Percentiles rank a stretch among this genome's conserved stretches.
These are phyloP conservation scores for Kryptolebias marmoratus DNA, from an alignment of 2,113 vertebrate species.

Conservation along the genomic window DNA sequence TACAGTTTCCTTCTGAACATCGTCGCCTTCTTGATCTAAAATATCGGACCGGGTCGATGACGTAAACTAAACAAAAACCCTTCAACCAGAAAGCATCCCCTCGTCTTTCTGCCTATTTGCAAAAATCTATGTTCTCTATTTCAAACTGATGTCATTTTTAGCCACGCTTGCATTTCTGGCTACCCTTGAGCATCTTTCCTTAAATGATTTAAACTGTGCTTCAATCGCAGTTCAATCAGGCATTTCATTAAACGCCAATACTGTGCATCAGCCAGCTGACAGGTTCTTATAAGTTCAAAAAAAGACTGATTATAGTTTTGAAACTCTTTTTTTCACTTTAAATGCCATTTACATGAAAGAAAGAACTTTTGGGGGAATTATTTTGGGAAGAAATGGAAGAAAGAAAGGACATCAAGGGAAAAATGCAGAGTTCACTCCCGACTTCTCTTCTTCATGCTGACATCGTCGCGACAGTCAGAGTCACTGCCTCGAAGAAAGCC, in stretches of 20 bases:
- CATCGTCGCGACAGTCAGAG: slow-evolving; percentile 51
- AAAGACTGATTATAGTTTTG: slow-evolving; percentile 15
- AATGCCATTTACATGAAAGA: too few relatives aligned
- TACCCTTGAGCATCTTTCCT: slow-evolving; percentile 34
- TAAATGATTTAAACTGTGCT: slow-evolving; percentile 51
- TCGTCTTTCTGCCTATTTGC: slow-evolving; percentile 17
- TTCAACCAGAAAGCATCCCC: not conserved
- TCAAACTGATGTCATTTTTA: slow-evolving; percentile 21
- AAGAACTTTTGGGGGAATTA: not conserved
- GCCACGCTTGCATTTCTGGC: slow-evolving; percentile 32
- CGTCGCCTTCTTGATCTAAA: too few relatives aligned
- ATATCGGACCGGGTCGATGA: too few relatives aligned
- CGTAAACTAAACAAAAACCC: not conserved
- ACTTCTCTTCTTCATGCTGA: slow-evolving; percentile 28
- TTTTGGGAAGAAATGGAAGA: not conserved
- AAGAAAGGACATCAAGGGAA: too few relatives aligned
- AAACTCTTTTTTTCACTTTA: too few relatives aligned
- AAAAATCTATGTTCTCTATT: slow-evolving; percentile 42
- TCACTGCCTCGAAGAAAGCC: slow-evolving; percentile 60
- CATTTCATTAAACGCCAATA: slow-evolving; percentile 64
- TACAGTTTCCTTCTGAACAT: too few relatives aligned
- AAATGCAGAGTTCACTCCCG: not conserved
- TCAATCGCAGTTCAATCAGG: slow-evolving; percentile 40
- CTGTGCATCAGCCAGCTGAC: slow-evolving; percentile 49
- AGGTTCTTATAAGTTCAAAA: slow-evolving; percentile 53